These are phyloP conservation scores for Stercorarius parasiticus DNA, from an alignment of 2,113 vertebrate genomes.

Conservation along the genomic window DNA sequence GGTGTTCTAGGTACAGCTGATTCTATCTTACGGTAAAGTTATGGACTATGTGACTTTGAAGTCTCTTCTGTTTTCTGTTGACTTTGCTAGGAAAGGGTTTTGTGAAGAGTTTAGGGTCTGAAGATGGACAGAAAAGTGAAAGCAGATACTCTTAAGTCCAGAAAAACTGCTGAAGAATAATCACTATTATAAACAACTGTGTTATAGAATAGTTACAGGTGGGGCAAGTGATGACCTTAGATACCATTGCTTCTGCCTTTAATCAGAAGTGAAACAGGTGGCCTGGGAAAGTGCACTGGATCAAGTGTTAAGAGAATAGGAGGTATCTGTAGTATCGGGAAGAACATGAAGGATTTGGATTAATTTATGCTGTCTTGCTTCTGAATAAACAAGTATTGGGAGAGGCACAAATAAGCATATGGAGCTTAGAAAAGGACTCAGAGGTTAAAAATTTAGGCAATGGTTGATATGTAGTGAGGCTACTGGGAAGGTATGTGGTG, in stretches of 20 bases:
- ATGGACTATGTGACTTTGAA: neutral
- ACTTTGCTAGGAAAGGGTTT: neutral
- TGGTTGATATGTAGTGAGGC: neutral
- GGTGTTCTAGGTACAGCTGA: neutral
- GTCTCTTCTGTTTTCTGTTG: neutral
- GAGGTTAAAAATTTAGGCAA: neutral
- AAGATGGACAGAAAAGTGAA: neutral
- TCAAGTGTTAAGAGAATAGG: neutral
- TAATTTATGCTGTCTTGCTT: neutral
- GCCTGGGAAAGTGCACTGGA: neutral
- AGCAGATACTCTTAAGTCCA: neutral
- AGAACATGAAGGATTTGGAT: neutral
- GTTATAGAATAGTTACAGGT: neutral
- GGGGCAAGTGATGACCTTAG: neutral
- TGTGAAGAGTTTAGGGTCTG: neutral
- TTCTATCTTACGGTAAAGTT: neutral
- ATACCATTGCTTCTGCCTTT: neutral
- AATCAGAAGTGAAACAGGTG: neutral
- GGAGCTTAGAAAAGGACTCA: neutral
- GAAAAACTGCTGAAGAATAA: neutral
- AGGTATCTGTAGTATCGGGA: neutral
- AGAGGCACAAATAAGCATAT: neutral
- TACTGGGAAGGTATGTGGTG: neutral
- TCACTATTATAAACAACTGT: neutral
- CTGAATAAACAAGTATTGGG: neutral